Percentiles rank a stretch among this genome's conserved stretches.
Evolutionary conservation across 1,140 invertebrate genomes (phyloP).

Genomic region (Popillia japonica): DNA sequence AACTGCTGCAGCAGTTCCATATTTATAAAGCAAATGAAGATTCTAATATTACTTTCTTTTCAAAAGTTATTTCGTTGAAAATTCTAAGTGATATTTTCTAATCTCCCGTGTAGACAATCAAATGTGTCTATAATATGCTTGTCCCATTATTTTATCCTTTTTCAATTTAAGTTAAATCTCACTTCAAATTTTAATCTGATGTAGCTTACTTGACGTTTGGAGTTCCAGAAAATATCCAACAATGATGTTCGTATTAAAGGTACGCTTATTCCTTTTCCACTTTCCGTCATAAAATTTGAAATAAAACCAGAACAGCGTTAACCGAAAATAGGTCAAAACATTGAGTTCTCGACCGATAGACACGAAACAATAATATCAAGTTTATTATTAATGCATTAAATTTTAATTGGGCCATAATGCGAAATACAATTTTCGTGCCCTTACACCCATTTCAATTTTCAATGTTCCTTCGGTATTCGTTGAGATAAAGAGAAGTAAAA

Average conservation of each 20-base stretch:
- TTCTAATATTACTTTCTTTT: too few relatives aligned
- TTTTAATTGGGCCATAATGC: background rate
- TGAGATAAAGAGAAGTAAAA: background rate
- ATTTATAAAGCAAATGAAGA: too few relatives aligned
- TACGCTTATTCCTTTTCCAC: background rate
- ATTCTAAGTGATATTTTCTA: too few relatives aligned
- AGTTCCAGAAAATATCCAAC: background rate
- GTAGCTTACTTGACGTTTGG: background rate
- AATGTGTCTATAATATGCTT: too few relatives aligned
- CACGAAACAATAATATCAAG: background rate
- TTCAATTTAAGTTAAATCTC: background rate
- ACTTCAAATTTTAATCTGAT: background rate
- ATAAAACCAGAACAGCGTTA: background rate
- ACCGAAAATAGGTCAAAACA: background rate
- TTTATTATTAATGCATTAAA: slow-evolving; percentile 20
- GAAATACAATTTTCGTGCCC: background rate
- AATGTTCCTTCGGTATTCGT: background rate
- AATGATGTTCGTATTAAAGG: background rate
- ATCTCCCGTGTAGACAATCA: too few relatives aligned
- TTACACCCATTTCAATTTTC: background rate
- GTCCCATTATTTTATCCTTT: too few relatives aligned
- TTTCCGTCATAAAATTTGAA: background rate
- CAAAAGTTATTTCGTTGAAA: too few relatives aligned
- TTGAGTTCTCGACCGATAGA: background rate
- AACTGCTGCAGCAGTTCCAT: too few relatives aligned